Conservation (phyloP, 2,797 vertebrate genomes). For the Halcyon badia region DNA sequence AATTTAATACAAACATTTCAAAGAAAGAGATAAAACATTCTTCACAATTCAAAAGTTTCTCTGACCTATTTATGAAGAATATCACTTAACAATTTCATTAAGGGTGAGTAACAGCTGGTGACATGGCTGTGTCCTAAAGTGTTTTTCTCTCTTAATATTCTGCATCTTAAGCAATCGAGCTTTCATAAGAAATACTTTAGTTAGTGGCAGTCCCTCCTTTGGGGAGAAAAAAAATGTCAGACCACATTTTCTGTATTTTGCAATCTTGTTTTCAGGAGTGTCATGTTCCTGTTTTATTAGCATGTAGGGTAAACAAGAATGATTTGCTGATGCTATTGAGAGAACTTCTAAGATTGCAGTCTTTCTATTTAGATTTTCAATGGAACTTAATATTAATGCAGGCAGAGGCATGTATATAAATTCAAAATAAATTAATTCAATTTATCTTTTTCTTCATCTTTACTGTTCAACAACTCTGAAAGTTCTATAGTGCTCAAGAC, state of each 20-base stretch:
- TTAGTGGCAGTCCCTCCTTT: conserved; percentile 85
- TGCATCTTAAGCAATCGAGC: conserved; percentile 88
- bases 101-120: conserved; percentile 90
- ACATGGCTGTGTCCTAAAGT: conserved; percentile 88
- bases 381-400: conserved; percentile 73
- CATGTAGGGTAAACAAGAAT: conserved; percentile 83
- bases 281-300: conserved; percentile 78
- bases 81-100: conserved; percentile 89
- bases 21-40: conserved; percentile 71
- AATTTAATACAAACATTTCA: conserved; percentile 74
- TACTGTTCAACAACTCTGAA: conserved; percentile 55
- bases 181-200: conserved; percentile 86
- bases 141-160: conserved; percentile 87
- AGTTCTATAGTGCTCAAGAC: conserved; percentile 9
- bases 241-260: conserved; percentile 85
- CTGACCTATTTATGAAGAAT: conserved; percentile 89
- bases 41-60: conserved; percentile 76
- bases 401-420: conserved; percentile 65
- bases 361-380: conserved; percentile 73
- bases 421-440: conserved; percentile 76
- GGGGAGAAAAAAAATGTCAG: conserved; percentile 88
- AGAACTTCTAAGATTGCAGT: conserved; percentile 71
- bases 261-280: conserved; percentile 83
- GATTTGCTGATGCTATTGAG: conserved; percentile 76
- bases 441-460: conserved; percentile 61